These are phyloP conservation scores for Oreohelix idahoensis DNA, from an alignment of 1,140 invertebrate species.

Conservation along the genomic window DNA sequence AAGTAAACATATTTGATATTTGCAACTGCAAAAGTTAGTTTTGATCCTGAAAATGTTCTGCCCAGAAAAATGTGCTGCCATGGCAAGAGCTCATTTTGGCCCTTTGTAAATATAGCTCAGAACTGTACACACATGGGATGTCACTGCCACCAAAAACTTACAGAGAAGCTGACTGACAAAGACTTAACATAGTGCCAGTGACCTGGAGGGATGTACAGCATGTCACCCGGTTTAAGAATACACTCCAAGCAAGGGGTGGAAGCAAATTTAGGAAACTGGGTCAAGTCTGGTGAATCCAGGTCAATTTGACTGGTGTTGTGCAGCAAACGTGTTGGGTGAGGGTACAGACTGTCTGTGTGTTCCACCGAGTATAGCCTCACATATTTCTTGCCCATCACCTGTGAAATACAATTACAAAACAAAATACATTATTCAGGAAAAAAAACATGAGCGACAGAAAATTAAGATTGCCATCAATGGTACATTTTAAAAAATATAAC, in stretches of 20 bases:
- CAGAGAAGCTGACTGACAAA: slow-evolving; percentile 77
- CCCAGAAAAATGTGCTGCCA: no score
- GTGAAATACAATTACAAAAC: not conserved
- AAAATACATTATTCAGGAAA: no score
- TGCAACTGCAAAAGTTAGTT: no score
- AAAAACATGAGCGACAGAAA: no score
- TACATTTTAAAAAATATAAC: no score
- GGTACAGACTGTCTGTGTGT: slow-evolving; percentile 83
- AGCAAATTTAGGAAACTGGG: slow-evolving; percentile 73
- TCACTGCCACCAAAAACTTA: slow-evolving; percentile 78
- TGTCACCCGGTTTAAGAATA: slow-evolving; percentile 75
- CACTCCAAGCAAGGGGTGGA: slow-evolving; percentile 73
- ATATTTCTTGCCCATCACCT: slow-evolving; percentile 86
- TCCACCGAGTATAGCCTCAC: slow-evolving; percentile 85
- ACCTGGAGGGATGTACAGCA: slow-evolving; percentile 78
- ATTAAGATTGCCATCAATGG: no score
- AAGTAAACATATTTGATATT: no score
- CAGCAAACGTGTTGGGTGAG: slow-evolving; percentile 84
- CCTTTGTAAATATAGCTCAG: no score
- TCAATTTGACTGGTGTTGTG: slow-evolving; percentile 82
- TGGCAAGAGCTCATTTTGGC: no score
- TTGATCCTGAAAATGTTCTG: no score
- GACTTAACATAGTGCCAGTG: slow-evolving; percentile 79
- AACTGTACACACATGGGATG: no score
- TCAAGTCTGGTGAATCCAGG: slow-evolving; percentile 74